Evolutionary conservation across 2,113 vertebrate species (phyloP).

Genomic region (Phaethornis superciliosus): DNA sequence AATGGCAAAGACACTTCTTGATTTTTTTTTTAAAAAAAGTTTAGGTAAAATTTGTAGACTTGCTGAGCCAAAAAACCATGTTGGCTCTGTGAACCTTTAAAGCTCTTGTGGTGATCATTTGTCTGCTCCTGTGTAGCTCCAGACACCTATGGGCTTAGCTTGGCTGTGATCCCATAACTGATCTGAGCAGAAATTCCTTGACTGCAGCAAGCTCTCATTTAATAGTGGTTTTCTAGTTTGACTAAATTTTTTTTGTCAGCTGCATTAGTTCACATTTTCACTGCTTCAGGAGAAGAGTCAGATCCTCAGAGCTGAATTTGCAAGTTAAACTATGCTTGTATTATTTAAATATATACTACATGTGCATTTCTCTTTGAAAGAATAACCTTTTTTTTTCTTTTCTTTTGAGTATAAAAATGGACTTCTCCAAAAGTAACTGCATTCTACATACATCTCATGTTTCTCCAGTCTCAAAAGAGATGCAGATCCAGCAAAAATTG

Average conservation of each 20-base stretch:
- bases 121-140: neutral
- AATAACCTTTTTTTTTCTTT: neutral
- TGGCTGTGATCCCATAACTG: constrained; percentile 3
- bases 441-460: neutral
- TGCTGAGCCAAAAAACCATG: neutral
- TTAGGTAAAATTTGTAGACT: neutral
- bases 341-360: neutral
- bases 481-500: neutral
- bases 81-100: neutral
- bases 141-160: neutral
- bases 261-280: neutral
- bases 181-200: neutral
- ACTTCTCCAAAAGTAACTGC: neutral
- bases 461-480: neutral
- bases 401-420: neutral
- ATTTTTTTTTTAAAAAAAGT: neutral
- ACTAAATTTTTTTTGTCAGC: neutral
- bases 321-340: neutral
- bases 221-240: neutral
- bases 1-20: neutral
- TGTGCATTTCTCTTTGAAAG: neutral
- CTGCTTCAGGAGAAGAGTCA: neutral
- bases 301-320: neutral
- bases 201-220: neutral
- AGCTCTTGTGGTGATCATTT: constrained; percentile 7